Base-by-base conservation (phyloP, 2,797 vertebrate genomes). In the Tadarida brasiliensis region DNA sequence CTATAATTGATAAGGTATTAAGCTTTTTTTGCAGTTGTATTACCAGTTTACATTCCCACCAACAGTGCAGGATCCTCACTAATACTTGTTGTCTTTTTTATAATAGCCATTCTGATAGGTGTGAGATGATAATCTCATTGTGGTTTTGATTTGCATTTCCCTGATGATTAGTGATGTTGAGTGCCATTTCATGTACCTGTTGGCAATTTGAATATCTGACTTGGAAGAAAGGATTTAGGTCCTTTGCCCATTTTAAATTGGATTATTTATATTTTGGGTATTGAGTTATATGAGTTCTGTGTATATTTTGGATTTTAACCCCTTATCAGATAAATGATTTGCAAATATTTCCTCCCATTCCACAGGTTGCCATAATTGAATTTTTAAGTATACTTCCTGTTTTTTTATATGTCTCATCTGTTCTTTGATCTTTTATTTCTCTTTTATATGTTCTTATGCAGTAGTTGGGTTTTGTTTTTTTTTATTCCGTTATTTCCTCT, bases 381-480 rank as follows among this genome's bases (percentile, higher is more conserved):
- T 82, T 95, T 87, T 87, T 74, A 91, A 92, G 78, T 67, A 35
- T 85, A 70, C 73, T 70, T 90, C 57, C 16, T 65, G n/a, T 11
- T 49, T 47, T 47, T 33, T 70, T 67, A 44, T 80, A 33, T 51
- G 10, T 61, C 56, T 11, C 7, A 35, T 74, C 6, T 88, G 22
- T 77, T 68, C 16, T 95, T 88, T 70, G 28, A 92, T 70, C n/a
- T 30, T 83, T 77, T n/a, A 57, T 83, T 87, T 14, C 33, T 77
- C 33, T 83, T 68, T 44, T 68, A 59, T 59, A 9, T 76, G 20
- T 87, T 76, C 39, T 81, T 92, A 76, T 68, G 51, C 7, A 51
- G 16, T 51, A 39, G 82, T 24, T 39, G 12, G 33, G 10, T 47
- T 61, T 44, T 44, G 3, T 44, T 68, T 68, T 77, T 11, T n/a